Percentiles rank a stretch among this genome's conserved stretches.
Conservation (phyloP, 2,888 invertebrate genomes). For the Tetragonula carbonaria region DNA sequence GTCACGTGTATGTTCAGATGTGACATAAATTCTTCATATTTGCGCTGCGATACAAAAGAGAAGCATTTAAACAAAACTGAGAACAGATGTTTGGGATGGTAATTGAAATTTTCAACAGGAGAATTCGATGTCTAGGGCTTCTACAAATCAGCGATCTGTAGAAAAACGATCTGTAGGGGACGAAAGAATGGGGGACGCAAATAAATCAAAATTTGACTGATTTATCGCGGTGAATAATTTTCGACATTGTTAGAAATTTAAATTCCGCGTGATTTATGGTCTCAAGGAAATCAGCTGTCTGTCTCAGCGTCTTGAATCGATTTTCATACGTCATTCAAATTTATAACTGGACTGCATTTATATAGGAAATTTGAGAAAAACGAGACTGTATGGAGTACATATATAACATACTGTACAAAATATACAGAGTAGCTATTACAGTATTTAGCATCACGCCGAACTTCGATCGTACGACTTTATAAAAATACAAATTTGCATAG, state of each 20-base stretch:
- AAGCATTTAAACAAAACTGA: not conserved
- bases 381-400: too few relatives aligned
- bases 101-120: not conserved
- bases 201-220: conserved; percentile 2
- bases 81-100: not conserved
- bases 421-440: too few relatives aligned
- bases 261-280: not conserved
- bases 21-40: too few relatives aligned
- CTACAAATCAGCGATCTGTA: not conserved
- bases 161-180: not conserved
- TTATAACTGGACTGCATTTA: not conserved
- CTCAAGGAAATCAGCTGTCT: not conserved
- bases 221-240: conserved; percentile 13
- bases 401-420: too few relatives aligned
- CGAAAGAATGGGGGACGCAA: not conserved
- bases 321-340: not conserved
- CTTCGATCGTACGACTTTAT: too few relatives aligned
- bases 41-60: too few relatives aligned
- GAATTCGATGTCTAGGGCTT: not conserved
- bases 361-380: too few relatives aligned
- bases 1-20: too few relatives aligned
- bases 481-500: too few relatives aligned
- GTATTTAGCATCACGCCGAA: too few relatives aligned
- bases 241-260: not conserved
- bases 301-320: not conserved